phyloP scores from a whole-genome alignment of 2,113 vertebrate species.

The Elephas maximus region DNA sequence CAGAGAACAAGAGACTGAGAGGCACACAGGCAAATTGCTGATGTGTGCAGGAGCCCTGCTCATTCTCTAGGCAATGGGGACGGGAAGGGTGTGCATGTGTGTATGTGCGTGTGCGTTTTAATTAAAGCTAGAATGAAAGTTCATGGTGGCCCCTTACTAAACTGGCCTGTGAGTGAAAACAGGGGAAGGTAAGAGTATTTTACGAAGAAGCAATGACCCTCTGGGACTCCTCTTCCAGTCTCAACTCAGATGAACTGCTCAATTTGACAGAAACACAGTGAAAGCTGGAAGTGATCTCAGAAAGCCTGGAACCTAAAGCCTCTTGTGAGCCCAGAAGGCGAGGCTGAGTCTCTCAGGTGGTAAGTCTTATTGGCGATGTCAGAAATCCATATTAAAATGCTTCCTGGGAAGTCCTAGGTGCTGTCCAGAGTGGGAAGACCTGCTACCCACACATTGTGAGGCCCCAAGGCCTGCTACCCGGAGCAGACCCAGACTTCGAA shows the following conservation, averaged over 20 bases:
- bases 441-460: too few species aligned
- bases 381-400: neutral
- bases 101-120: neutral
- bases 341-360: neutral
- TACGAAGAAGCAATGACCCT: neutral
- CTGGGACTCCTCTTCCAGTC: neutral
- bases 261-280: neutral
- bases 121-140: neutral
- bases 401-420: neutral
- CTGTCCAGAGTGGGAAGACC: neutral
- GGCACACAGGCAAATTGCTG: neutral
- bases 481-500: neutral
- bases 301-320: neutral
- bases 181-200: neutral
- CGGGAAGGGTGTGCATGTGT: neutral
- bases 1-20: neutral
- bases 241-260: neutral
- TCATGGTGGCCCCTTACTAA: neutral
- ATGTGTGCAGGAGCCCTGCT: neutral
- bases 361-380: neutral
- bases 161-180: neutral
- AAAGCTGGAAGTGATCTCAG: neutral
- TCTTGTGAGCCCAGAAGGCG: neutral
- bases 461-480: neutral
- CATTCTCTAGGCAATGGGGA: neutral